Evolutionary conservation across 2,113 vertebrate genomes (phyloP), one percentile per base, ranked within the genome.

Genomic region (Sceloporus tristichus): DNA sequence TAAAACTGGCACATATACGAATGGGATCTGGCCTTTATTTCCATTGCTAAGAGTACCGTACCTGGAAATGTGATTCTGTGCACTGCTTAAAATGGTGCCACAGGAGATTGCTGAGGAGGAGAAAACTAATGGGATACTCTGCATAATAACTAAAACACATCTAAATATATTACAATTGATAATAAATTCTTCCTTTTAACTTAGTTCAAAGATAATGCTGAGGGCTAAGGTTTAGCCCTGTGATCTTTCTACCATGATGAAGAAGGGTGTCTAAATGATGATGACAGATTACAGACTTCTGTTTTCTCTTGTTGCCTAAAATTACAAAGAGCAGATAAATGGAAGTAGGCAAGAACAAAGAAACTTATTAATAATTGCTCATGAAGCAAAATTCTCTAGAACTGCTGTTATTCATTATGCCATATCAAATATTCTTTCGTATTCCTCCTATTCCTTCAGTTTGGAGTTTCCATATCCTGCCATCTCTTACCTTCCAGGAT

Each of bases 161-260:
- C 14, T 56, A 54, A 34, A 38, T 65, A 62, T 21, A 48, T 18
- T 38, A 38, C 9, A n/a, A 65, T 38, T 27, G 34, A 75, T 14
- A 85, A 56, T n/a, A 54, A 38, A 56, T 23, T 48, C 19, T 80
- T 59, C 1, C 73, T 80, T 48, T 40, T 38, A 75, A 59, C n/a
- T 73, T 73, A 73, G 85, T 73, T 73, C 77, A 79, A 87, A 59
- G 77, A 80, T 19, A 29, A 71, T 21, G 48, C n/a, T 40, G 71
- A 59, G 48, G 53, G 77, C 40, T 70, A 59, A 73, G 48, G 14
- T 56, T 80, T 73, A 73, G 34, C 25, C 34, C 66, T 40, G 1
- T 56, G 77, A 40, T 59, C 77, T 21, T 42, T 73, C 66, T 80
- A 16, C 5, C 9, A 19, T 80, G 59, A 87, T 80, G 34, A 70